Evolutionary conservation across 1,140 invertebrate genomes (phyloP).

Genomic region (Thaumetopoea pityocampa): DNA sequence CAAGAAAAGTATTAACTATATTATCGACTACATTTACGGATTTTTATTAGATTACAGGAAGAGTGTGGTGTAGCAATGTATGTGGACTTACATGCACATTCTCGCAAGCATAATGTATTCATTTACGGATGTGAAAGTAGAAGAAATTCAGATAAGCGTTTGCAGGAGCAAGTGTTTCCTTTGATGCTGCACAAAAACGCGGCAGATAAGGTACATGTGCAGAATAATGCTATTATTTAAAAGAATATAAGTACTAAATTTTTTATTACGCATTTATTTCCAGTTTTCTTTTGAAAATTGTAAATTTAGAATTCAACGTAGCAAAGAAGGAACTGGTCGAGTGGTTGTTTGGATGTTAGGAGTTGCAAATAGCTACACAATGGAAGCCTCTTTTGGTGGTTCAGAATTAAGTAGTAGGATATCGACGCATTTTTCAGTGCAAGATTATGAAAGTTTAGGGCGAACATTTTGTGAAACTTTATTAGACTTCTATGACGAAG

Average conservation of each 20-base stretch:
- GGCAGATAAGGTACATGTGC: constrained; percentile 86
- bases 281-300: constrained; percentile 96
- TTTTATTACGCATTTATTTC: constrained; percentile 34
- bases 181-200: constrained; percentile 95
- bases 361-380: constrained; percentile 94
- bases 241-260: background rate
- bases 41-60: constrained; percentile 83
- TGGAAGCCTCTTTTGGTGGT: constrained; percentile 95
- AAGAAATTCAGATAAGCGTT: constrained; percentile 83
- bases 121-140: constrained; percentile 97
- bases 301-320: constrained; percentile 94
- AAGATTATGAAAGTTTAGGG: constrained; percentile 84
- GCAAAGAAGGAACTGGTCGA: constrained; percentile 94
- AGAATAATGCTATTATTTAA: background rate
- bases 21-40: constrained; percentile 7
- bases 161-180: constrained; percentile 94
- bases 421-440: constrained; percentile 90
- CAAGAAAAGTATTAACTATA: too few relatives aligned
- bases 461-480: constrained; percentile 94
- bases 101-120: constrained; percentile 95
- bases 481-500: constrained; percentile 92
- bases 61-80: constrained; percentile 95
- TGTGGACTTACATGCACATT: constrained; percentile 97
- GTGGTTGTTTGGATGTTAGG: constrained; percentile 97
- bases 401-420: constrained; percentile 86